Conservation (phyloP, 2,797 vertebrate genomes). For the Melanotaenia maccullochi region DNA sequence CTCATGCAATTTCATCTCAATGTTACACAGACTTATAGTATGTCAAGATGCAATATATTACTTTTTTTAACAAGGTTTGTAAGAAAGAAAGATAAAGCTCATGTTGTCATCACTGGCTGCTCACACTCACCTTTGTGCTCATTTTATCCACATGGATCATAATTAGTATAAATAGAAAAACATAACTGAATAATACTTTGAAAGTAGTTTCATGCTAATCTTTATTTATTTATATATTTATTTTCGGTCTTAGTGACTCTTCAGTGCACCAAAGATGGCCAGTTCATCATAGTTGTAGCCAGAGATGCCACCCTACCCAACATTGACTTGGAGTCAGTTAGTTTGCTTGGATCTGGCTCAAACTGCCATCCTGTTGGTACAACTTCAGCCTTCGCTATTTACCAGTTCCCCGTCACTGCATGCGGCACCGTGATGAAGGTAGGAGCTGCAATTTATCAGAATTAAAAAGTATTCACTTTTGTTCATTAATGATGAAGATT, state of each 20-base stretch:
- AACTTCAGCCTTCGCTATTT: constrained; percentile 73
- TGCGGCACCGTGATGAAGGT: constrained; percentile 72
- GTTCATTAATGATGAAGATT: background rate
- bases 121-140: background rate
- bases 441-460: constrained; percentile 5
- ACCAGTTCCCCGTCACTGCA: constrained; percentile 73
- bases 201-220: background rate
- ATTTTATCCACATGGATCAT: too few species aligned
- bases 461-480: background rate
- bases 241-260: constrained; percentile 69
- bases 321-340: constrained; percentile 55
- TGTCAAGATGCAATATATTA: background rate
- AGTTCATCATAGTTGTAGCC: constrained; percentile 76
- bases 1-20: background rate
- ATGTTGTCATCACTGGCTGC: background rate
- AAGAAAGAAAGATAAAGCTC: background rate
- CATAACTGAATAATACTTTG: background rate
- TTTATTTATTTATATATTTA: background rate
- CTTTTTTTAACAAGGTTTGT: background rate
- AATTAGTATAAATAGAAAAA: background rate
- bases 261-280: constrained; percentile 78
- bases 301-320: constrained; percentile 73
- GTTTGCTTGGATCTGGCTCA: constrained; percentile 46
- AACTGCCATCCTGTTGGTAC: constrained; percentile 56
- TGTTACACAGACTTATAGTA: background rate